phyloP scores from a whole-genome alignment of 2,888 invertebrate genomes.

The Anoncus sp. region DNA sequence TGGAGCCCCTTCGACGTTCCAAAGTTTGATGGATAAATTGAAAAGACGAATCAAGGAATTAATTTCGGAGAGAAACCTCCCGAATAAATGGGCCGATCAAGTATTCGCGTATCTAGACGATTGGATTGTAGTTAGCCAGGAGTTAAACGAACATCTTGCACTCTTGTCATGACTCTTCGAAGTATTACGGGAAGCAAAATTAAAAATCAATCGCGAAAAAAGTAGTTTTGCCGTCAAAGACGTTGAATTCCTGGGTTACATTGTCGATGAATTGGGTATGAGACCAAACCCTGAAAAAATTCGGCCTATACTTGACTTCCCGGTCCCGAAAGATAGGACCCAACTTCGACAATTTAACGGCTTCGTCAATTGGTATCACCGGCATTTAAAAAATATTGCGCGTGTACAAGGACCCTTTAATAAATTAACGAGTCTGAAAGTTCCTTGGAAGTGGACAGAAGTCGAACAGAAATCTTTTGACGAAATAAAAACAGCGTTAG shows the following conservation, averaged over 20 bases:
- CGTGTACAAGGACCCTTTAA: constrained; percentile 45
- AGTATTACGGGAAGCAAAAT: too few species aligned
- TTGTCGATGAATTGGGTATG: too few species aligned
- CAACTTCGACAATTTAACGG: too few species aligned
- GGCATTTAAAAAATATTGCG: constrained; percentile 43
- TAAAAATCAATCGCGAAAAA: constrained; percentile 42
- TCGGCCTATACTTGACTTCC: too few species aligned
- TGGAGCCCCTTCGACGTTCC: too few species aligned
- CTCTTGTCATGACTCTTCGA: neutral
- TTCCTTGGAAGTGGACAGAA: too few species aligned
- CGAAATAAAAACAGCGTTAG: too few species aligned
- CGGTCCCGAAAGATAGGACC: too few species aligned
- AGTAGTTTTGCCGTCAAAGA: constrained; percentile 47
- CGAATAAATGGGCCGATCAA: constrained; percentile 11
- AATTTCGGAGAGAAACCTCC: neutral
- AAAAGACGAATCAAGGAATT: neutral
- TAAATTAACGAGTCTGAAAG: constrained; percentile 44
- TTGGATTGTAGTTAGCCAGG: neutral
- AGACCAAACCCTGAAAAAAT: too few species aligned
- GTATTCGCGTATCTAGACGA: constrained; percentile 9
- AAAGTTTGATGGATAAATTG: constrained; percentile 46
- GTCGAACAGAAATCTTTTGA: too few species aligned
- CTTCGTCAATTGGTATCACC: constrained; percentile 59
- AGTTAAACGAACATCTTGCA: neutral
- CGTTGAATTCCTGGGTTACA: constrained; percentile 12